Evolutionary conservation across 2,888 invertebrate species (phyloP).

Genomic region (Syrista parreyssii): DNA sequence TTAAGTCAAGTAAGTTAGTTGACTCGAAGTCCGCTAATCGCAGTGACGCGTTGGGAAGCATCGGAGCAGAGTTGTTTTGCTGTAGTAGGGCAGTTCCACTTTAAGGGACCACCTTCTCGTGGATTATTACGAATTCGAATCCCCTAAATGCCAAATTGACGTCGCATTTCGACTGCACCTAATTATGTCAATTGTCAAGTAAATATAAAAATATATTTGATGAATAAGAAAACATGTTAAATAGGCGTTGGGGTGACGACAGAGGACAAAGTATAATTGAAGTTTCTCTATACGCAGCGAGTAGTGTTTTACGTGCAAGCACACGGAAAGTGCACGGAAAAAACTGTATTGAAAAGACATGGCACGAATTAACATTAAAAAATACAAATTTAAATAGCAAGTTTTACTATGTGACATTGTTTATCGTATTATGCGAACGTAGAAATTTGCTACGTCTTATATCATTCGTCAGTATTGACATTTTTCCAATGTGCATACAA

Average conservation of each 20-base stretch:
- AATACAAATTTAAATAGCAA: too few relatives aligned
- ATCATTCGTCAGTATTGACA: too few relatives aligned
- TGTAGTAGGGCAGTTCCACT: background rate
- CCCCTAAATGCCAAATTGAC: background rate
- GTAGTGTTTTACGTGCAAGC: background rate
- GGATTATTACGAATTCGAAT: background rate
- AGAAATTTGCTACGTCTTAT: too few relatives aligned
- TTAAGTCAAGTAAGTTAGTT: constrained; percentile 43
- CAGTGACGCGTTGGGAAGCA: constrained; percentile 15
- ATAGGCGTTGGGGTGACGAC: background rate
- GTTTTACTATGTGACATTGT: too few relatives aligned
- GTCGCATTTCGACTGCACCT: background rate
- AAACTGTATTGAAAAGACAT: too few relatives aligned
- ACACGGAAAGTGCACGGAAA: too few relatives aligned
- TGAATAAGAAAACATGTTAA: background rate
- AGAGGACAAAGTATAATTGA: background rate
- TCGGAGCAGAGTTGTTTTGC: background rate
- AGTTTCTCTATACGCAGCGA: background rate
- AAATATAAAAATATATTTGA: background rate
- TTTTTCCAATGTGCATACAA: too few relatives aligned
- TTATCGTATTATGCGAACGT: too few relatives aligned
- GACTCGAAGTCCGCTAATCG: constrained; percentile 15
- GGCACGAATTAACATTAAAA: too few relatives aligned
- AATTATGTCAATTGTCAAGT: background rate
- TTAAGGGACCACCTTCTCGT: background rate